These are phyloP conservation scores for Oeneis ivallda DNA, from an alignment of 2,888 invertebrate species.

Conservation along the genomic window DNA sequence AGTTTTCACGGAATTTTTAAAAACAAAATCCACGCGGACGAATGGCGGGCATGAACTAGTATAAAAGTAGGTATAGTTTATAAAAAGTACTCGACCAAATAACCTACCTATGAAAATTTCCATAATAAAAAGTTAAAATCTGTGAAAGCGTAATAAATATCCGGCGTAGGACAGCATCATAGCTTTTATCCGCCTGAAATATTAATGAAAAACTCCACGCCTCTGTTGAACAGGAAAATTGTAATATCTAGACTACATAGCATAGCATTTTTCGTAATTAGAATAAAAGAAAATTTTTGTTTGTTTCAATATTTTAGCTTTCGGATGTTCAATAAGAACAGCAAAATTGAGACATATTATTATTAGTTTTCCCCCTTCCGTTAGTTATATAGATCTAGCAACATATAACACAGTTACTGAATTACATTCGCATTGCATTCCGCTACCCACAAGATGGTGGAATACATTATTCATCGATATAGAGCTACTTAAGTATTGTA, in stretches of 20 bases:
- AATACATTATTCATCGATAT: no score
- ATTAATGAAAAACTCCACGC: slow-evolving; percentile 51
- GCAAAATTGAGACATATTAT: neutral
- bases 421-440: no score
- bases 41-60: neutral
- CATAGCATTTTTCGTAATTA: slow-evolving; percentile 26
- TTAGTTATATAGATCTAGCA: no score
- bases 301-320: neutral
- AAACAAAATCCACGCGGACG: neutral
- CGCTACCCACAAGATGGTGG: no score
- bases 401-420: no score
- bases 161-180: slow-evolving; percentile 36
- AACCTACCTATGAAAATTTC: slow-evolving; percentile 12
- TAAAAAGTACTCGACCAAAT: slow-evolving; percentile 1
- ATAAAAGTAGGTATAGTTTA: no score
- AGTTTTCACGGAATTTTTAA: no score
- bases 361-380: no score
- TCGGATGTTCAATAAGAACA: neutral
- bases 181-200: slow-evolving; percentile 55
- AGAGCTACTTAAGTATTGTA: no score
- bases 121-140: slow-evolving; percentile 31
- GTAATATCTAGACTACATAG: slow-evolving; percentile 20
- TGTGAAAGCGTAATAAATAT: slow-evolving; percentile 35
- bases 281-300: slow-evolving; percentile 5
- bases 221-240: slow-evolving; percentile 34